These are phyloP conservation scores for Meiosimyza decipiens DNA, from an alignment of 2,888 invertebrate genomes.

Conservation along the genomic window DNA sequence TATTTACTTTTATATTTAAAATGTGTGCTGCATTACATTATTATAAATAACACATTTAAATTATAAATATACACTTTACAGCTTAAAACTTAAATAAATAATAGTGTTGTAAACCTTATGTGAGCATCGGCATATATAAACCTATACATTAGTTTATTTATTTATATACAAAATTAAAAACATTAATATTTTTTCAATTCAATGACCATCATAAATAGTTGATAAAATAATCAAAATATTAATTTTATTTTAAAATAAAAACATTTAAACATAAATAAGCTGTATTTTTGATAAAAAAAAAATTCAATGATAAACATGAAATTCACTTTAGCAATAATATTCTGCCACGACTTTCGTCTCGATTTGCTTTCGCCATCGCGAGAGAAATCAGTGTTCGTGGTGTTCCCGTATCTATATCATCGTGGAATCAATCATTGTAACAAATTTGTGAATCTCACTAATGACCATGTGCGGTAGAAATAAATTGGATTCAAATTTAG, in stretches of 20 bases:
- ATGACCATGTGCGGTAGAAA: too few relatives aligned
- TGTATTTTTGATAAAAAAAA: not conserved
- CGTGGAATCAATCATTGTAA: too few relatives aligned
- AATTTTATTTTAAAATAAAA: conserved; percentile 32
- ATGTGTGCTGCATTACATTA: conserved; percentile 25
- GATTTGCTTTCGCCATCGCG: too few relatives aligned
- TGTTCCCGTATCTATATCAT: too few relatives aligned
- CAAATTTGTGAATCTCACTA: too few relatives aligned
- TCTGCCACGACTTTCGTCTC: too few relatives aligned
- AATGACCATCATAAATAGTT: conserved; percentile 17
- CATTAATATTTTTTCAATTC: conserved; percentile 32
- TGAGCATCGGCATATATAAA: conserved; percentile 24
- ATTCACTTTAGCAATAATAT: too few relatives aligned
- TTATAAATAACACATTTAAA: conserved; percentile 4
- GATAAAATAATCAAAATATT: conserved; percentile 29
- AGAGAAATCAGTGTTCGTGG: too few relatives aligned
- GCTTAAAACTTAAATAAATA: conserved; percentile 25
- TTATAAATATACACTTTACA: conserved; percentile 23
- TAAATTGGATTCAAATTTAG: too few relatives aligned
- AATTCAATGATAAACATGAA: too few relatives aligned
- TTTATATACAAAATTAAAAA: conserved; percentile 26
- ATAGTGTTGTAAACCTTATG: conserved; percentile 21
- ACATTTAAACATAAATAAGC: conserved; percentile 17
- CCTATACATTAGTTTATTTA: conserved; percentile 32
- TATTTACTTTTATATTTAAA: conserved; percentile 28